phyloP scores from a whole-genome alignment of 2,888 invertebrate species.

The Vanessa cardui region DNA sequence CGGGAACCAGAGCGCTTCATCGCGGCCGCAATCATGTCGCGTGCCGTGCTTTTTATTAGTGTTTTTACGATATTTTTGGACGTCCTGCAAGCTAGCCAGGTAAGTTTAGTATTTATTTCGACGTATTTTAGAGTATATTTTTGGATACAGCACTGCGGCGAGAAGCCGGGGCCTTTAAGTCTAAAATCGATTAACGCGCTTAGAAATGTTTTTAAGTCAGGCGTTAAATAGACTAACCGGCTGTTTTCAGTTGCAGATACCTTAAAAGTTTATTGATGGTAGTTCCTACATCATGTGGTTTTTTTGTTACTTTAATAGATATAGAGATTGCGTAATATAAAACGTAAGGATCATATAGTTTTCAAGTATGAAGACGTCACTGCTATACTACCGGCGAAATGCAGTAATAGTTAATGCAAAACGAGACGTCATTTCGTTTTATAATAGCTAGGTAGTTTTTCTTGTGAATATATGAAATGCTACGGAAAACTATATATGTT shows the following conservation, averaged over 20 bases:
- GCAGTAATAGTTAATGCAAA: neutral
- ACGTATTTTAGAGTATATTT: conserved; percentile 41
- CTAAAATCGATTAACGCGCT: conserved; percentile 78
- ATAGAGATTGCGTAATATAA: conserved; percentile 60
- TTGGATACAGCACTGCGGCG: conserved; percentile 41
- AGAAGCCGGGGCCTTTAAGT: conserved; percentile 55
- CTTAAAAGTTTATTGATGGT: conserved; percentile 64
- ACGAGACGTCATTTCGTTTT: neutral
- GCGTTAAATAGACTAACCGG: conserved; percentile 64
- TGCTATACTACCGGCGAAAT: neutral
- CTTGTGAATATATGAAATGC: neutral
- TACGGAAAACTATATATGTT: neutral
- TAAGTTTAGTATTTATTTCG: conserved; percentile 57
- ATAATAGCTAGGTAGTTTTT: neutral
- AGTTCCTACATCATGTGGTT: conserved; percentile 48
- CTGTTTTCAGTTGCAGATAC: conserved; percentile 68
- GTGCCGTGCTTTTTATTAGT: conserved; percentile 84
- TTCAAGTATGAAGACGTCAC: neutral
- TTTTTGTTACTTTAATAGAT: conserved; percentile 46
- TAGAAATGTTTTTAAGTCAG: conserved; percentile 75
- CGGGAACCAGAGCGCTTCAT: conserved; percentile 59
- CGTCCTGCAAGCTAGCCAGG: conserved; percentile 82
- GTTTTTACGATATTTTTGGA: conserved; percentile 83
- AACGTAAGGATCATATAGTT: conserved; percentile 17
- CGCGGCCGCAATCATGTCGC: conserved; percentile 84